Conservation (phyloP, 1,140 invertebrate species). For the Centruroides sculpturatus region DNA sequence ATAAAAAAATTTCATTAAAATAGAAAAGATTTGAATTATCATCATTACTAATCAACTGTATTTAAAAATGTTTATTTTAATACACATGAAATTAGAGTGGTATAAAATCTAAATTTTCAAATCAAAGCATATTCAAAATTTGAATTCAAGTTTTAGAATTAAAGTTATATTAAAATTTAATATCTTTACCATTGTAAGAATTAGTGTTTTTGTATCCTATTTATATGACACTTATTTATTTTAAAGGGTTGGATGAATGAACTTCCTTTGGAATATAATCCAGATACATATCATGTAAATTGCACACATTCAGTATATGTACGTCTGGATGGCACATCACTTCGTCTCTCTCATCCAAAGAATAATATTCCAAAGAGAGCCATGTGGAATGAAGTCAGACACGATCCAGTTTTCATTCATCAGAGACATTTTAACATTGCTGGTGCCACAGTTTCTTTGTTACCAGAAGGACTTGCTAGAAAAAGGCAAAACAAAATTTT, state of each 20-base stretch:
- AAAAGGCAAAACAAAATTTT: constrained; percentile 37
- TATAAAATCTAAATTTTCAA: too few species aligned
- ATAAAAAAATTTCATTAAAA: too few species aligned
- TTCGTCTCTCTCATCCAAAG: constrained; percentile 65
- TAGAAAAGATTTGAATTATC: too few species aligned
- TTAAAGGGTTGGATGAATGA: constrained; percentile 80
- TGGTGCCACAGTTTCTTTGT: constrained; percentile 47
- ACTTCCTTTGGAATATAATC: constrained; percentile 52
- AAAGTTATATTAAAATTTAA: too few species aligned
- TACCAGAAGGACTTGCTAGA: constrained; percentile 56
- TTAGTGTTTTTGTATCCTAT: too few species aligned
- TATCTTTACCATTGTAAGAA: too few species aligned
- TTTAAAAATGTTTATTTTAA: too few species aligned
- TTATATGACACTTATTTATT: not conserved
- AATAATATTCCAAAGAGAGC: constrained; percentile 57
- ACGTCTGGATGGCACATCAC: constrained; percentile 53
- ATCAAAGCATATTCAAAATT: too few species aligned
- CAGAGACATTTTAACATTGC: constrained; percentile 58
- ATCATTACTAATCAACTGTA: too few species aligned
- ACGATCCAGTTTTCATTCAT: constrained; percentile 49
- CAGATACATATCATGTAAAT: constrained; percentile 66
- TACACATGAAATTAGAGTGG: too few species aligned
- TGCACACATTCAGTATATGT: constrained; percentile 71
- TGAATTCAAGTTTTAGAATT: too few species aligned
- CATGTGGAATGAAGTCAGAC: constrained; percentile 63